A percentile compares a stretch with the other conserved stretches of the same genome.
Evolutionary conservation across 2,113 vertebrate genomes (phyloP).

Genomic region (Astur gentilis): DNA sequence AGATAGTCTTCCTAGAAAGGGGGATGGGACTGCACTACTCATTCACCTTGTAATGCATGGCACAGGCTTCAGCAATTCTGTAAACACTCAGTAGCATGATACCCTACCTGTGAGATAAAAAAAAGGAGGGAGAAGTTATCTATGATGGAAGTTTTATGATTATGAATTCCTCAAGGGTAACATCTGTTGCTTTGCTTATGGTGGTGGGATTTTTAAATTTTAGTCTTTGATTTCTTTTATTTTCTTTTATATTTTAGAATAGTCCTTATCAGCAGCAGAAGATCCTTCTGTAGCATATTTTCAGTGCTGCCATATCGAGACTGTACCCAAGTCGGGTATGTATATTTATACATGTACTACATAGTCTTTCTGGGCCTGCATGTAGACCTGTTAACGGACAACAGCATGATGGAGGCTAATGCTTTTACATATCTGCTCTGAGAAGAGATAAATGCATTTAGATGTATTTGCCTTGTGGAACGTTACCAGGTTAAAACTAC

Average conservation of each 20-base stretch:
- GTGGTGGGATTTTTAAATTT: constrained; percentile 39
- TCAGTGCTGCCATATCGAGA: constrained; percentile 99
- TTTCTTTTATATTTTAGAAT: constrained; percentile 89
- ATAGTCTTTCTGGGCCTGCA: constrained; percentile 35
- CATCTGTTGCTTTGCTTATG: constrained; percentile 49
- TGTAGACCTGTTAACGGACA: not conserved
- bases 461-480: not conserved
- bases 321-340: constrained; percentile 97
- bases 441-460: not conserved
- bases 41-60: not conserved
- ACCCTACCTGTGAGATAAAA: not conserved
- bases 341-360: constrained; percentile 73
- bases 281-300: constrained; percentile 99
- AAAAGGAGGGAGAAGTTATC: not conserved
- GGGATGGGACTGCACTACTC: not conserved
- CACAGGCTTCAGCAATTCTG: not conserved
- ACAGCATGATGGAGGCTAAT: not conserved
- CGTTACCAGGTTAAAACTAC: not conserved
- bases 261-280: constrained; percentile 99
- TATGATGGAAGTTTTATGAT: not conserved
- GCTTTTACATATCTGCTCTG: not conserved
- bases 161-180: constrained; percentile 26
- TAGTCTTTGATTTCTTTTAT: constrained; percentile 77
- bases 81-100: not conserved
- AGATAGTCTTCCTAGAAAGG: not conserved